phyloP scores from a whole-genome alignment of 2,888 invertebrate genomes.

The Agrilus mali region DNA sequence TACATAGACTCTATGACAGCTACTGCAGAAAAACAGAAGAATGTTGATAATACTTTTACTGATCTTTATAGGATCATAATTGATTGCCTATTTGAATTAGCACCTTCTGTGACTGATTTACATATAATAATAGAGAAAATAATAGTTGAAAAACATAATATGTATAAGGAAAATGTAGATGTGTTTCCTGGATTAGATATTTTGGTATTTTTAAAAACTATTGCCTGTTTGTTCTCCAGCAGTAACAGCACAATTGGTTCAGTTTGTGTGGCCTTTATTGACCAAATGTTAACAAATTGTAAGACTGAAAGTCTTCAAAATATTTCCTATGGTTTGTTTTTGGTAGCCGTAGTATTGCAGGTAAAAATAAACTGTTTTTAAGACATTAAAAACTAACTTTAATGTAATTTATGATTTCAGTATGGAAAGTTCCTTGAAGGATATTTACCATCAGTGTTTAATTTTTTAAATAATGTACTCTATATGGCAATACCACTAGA shows the following conservation, averaged over 20 bases:
- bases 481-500: conserved; percentile 48
- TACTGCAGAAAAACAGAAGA: conserved; percentile 25
- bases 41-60: conserved; percentile 40
- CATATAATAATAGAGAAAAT: conserved; percentile 22
- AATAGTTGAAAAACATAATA: conserved; percentile 57
- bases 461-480: conserved; percentile 65
- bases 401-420: conserved; percentile 32
- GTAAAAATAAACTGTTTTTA: conserved; percentile 28
- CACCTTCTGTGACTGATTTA: conserved; percentile 32
- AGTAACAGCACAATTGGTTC: conserved; percentile 50
- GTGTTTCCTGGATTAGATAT: conserved; percentile 54
- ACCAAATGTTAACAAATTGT: conserved; percentile 58
- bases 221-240: conserved; percentile 53
- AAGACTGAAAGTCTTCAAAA: conserved; percentile 52
- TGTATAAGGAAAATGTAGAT: conserved; percentile 46
- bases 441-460: conserved; percentile 67
- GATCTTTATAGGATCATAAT: not conserved
- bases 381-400: not conserved
- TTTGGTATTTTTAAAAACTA: conserved; percentile 69
- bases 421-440: conserved; percentile 68
- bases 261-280: conserved; percentile 71
- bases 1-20: conserved; percentile 57
- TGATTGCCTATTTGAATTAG: conserved; percentile 52
- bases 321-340: conserved; percentile 64
- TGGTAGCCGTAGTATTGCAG: conserved; percentile 62